Percentiles rank a stretch among this genome's conserved stretches.
phyloP scores from a whole-genome alignment of 2,888 invertebrate genomes.

The Mesodorylaimus sp. region DNA sequence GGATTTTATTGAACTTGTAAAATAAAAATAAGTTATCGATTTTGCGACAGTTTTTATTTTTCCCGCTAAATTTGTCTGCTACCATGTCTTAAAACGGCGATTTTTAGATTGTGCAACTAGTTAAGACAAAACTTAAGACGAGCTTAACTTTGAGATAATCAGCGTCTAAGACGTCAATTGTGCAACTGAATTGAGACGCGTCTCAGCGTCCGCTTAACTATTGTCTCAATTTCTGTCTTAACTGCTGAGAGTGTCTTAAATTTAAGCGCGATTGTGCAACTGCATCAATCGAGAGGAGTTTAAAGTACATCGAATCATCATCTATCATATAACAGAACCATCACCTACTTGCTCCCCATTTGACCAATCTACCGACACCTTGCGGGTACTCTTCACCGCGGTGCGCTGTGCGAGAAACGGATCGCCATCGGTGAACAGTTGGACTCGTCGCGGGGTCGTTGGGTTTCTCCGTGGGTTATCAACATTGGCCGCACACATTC shows the following conservation, averaged over 20 bases:
- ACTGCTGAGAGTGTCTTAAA: background rate
- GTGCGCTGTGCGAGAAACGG: no score
- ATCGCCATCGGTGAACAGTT: no score
- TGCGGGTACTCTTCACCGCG: no score
- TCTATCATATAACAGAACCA: background rate
- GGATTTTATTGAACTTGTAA: background rate
- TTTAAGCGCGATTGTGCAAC: background rate
- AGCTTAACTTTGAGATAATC: background rate
- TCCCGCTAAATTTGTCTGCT: background rate
- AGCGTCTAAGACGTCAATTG: background rate
- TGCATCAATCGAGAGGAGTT: background rate
- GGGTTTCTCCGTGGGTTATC: no score
- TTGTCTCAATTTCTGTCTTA: background rate
- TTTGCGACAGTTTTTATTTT: background rate
- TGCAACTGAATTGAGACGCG: background rate
- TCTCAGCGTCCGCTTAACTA: background rate
- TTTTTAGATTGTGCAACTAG: background rate
- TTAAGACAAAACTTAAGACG: background rate
- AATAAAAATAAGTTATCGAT: background rate
- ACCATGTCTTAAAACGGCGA: background rate
- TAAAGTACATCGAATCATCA: background rate
- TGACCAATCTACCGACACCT: no score
- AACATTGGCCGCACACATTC: no score
- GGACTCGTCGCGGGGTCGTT: no score
- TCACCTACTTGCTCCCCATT: no score